Evolutionary conservation across 2,113 vertebrate genomes (phyloP).

Genomic region (Vireo altiloquus): DNA sequence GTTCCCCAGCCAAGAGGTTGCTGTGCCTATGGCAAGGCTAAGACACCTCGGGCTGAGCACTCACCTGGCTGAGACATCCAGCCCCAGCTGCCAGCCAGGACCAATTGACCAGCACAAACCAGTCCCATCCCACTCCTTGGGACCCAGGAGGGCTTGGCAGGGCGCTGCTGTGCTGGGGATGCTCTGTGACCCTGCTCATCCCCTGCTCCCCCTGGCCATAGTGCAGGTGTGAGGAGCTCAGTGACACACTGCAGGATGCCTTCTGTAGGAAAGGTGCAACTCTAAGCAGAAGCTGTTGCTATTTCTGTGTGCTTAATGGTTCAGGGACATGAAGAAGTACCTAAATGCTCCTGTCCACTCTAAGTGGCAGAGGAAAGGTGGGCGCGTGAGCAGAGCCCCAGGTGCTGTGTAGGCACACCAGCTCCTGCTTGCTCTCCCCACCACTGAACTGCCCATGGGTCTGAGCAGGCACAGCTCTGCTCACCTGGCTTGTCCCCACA

Average conservation of each 20-base stretch:
- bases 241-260: neutral
- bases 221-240: neutral
- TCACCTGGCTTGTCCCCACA: neutral
- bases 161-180: neutral
- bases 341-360: neutral
- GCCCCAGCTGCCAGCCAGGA: neutral
- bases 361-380: neutral
- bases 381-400: neutral
- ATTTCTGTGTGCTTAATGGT: neutral
- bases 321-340: neutral
- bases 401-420: neutral
- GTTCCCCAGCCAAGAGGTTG: neutral
- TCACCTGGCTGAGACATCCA: neutral
- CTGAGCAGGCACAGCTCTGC: neutral
- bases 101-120: neutral
- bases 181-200: neutral
- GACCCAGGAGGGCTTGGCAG: neutral
- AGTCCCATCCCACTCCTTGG: fast-evolving
- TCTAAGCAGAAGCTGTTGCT: neutral
- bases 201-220: neutral
- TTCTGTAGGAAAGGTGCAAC: neutral
- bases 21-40: neutral
- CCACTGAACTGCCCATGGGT: neutral
- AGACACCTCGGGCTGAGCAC: neutral
- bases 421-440: neutral